Percentiles rank a stretch among this genome's conserved stretches.
phyloP scores from a whole-genome alignment of 2,113 vertebrate species.

The Gobio gobio region DNA sequence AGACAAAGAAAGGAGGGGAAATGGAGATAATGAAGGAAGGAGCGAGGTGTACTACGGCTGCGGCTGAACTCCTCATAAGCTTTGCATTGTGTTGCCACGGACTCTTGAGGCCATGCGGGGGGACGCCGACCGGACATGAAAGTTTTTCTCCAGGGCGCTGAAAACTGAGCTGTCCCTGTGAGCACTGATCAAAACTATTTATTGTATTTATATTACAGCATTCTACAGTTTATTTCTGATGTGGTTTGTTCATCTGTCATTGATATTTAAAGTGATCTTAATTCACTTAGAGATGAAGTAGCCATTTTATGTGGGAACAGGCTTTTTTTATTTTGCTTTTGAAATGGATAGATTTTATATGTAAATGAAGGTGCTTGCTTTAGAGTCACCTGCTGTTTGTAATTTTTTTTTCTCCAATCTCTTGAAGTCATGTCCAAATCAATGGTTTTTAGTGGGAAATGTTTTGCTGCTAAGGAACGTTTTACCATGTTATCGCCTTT shows the following conservation, averaged over 20 bases:
- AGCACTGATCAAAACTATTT: slow-evolving; percentile 90
- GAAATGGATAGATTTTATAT: slow-evolving; percentile 61
- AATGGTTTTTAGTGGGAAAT: slow-evolving; percentile 52
- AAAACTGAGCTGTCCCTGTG: slow-evolving; percentile 64
- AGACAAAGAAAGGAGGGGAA: slow-evolving; percentile 6
- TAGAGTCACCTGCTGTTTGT: slow-evolving; percentile 56
- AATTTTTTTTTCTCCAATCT: slow-evolving; percentile 36
- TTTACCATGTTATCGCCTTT: slow-evolving; percentile 46
- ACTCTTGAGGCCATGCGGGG: slow-evolving; percentile 48
- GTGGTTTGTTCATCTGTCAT: slow-evolving; percentile 64
- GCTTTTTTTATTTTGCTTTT: slow-evolving; percentile 60
- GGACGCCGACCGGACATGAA: slow-evolving; percentile 47
- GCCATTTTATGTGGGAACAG: slow-evolving; percentile 69
- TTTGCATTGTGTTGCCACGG: slow-evolving; percentile 29
- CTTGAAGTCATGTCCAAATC: slow-evolving; percentile 41
- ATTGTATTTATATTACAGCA: slow-evolving; percentile 90
- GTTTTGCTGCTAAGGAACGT: slow-evolving; percentile 60
- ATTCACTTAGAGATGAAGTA: slow-evolving; percentile 66
- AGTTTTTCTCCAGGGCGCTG: slow-evolving; percentile 61
- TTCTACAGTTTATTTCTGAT: slow-evolving; percentile 68
- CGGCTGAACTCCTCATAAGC: not conserved
- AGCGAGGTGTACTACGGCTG: not conserved
- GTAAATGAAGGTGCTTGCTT: slow-evolving; percentile 57
- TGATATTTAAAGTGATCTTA: slow-evolving; percentile 64
- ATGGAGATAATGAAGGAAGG: slow-evolving; percentile 44